Evolutionary conservation across 2,888 invertebrate species (phyloP).

Genomic region (Cenopis cana): DNA sequence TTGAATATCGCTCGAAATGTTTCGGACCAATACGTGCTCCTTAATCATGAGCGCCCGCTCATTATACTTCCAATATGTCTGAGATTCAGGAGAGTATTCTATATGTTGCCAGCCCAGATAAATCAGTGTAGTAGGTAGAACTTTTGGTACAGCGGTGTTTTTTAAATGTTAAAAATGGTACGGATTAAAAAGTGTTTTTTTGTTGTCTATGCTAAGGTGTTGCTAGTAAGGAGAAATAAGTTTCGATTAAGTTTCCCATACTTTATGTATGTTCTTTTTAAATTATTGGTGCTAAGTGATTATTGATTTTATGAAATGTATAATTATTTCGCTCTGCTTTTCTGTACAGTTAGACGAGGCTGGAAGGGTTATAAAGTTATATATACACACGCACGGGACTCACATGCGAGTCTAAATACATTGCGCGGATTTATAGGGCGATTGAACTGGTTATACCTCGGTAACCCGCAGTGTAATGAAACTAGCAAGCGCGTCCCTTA

Average conservation of each 20-base stretch:
- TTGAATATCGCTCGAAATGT: too few species aligned
- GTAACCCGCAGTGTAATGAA: too few species aligned
- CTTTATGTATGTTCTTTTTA: constrained; percentile 42
- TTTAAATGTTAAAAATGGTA: constrained; percentile 40
- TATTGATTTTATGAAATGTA: constrained; percentile 33
- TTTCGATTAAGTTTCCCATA: constrained; percentile 40
- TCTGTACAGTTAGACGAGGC: constrained; percentile 1
- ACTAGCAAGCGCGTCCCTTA: too few species aligned
- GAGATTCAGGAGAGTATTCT: too few species aligned
- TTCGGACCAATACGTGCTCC: too few species aligned
- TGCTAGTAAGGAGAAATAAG: constrained; percentile 40
- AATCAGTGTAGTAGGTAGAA: constrained; percentile 32
- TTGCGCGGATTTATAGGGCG: too few species aligned
- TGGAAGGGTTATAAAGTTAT: not conserved
- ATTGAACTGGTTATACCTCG: too few species aligned
- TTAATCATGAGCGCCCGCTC: too few species aligned
- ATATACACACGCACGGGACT: too few species aligned
- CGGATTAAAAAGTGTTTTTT: constrained; percentile 37
- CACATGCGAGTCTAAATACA: too few species aligned
- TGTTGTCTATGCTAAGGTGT: constrained; percentile 44
- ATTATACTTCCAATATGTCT: too few species aligned
- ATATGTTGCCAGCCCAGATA: constrained; percentile 1
- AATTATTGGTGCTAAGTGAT: constrained; percentile 43
- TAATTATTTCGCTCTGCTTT: constrained; percentile 31
- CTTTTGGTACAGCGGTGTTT: constrained; percentile 43